phyloP scores from a whole-genome alignment of 2,888 invertebrate species.

The Bruchidius siliquastri region DNA sequence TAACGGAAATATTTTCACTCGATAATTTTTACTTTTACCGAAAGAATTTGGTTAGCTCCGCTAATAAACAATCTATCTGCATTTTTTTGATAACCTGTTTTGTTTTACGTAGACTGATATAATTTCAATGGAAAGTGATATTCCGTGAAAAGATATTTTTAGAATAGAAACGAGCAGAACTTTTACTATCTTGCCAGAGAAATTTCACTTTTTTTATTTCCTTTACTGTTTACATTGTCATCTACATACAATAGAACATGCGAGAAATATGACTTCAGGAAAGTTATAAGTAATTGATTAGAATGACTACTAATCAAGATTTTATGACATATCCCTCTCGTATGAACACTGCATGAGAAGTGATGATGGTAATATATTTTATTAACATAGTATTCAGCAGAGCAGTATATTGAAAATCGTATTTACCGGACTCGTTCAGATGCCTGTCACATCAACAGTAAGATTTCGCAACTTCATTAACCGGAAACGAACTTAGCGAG shows the following conservation, averaged over 20 bases:
- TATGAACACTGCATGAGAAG: too few relatives aligned
- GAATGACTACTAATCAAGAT: background rate
- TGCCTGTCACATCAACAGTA: too few relatives aligned
- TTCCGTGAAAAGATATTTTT: background rate
- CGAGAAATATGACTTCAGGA: background rate
- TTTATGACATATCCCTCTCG: too few relatives aligned
- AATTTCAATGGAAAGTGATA: background rate
- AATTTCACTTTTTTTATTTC: background rate
- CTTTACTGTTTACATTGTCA: background rate
- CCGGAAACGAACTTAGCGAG: too few relatives aligned
- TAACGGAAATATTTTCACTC: background rate
- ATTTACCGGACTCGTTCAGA: too few relatives aligned
- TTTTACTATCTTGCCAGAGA: background rate
- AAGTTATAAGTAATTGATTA: background rate
- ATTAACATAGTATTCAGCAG: too few relatives aligned
- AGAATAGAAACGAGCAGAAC: background rate
- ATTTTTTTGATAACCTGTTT: background rate
- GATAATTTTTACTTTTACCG: background rate
- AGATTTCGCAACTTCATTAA: too few relatives aligned
- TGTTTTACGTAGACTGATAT: background rate
- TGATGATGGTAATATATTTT: too few relatives aligned
- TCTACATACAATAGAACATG: background rate
- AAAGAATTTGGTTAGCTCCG: background rate
- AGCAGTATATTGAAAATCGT: too few relatives aligned
- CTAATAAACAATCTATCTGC: background rate